phyloP scores from a whole-genome alignment of 2,797 vertebrate species.

The Malacoraja senta region DNA sequence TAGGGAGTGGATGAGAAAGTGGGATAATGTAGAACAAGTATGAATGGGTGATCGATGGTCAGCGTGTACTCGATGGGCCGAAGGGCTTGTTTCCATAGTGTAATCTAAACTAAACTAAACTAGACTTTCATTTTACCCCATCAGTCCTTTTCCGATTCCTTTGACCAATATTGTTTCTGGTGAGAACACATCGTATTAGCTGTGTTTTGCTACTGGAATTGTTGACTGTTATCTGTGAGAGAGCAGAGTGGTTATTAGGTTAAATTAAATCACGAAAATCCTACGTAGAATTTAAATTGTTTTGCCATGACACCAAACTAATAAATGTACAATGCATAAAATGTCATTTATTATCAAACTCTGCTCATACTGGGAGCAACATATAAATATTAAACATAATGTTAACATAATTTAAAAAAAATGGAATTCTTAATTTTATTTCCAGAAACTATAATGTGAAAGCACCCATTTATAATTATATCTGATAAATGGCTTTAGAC shows the following conservation, averaged over 20 bases:
- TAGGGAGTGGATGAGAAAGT: no score
- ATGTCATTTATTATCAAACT: neutral
- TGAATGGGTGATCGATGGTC: no score
- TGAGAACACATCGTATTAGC: neutral
- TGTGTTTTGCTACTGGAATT: neutral
- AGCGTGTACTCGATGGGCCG: no score
- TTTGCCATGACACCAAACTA: neutral
- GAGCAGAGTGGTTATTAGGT: neutral
- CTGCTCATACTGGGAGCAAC: neutral
- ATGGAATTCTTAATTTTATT: neutral
- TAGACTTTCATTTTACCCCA: neutral
- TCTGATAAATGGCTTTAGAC: neutral
- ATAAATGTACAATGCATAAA: neutral
- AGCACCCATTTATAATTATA: neutral
- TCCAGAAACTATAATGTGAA: neutral
- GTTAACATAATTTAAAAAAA: neutral
- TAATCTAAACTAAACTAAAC: no score
- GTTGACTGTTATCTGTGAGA: neutral
- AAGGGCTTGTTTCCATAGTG: no score
- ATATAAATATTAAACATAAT: neutral
- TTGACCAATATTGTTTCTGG: neutral
- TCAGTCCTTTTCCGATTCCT: no score
- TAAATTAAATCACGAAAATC: neutral
- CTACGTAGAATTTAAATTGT: neutral
- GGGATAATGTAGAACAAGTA: no score